Conservation (phyloP, 1,140 invertebrate genomes). For the Vollenhovia emeryi region DNA sequence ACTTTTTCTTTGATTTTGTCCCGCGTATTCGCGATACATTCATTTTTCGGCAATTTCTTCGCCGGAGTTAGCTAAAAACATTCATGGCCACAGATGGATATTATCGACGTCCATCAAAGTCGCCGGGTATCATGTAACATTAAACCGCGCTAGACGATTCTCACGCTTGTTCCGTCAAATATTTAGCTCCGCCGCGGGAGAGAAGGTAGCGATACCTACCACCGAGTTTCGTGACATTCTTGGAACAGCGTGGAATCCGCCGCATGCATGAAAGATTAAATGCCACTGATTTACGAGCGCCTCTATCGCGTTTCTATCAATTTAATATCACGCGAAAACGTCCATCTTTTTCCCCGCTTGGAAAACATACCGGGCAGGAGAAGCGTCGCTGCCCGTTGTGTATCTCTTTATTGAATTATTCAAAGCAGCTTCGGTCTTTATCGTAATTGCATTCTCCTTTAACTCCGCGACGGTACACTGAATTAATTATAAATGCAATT, state of each 20-base stretch:
- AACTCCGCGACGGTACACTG: constrained; percentile 18
- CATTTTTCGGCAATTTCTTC: not conserved
- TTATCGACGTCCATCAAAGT: constrained; percentile 48
- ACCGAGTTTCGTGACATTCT: constrained; percentile 39
- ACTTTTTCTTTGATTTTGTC: not conserved
- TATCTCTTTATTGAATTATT: constrained; percentile 53
- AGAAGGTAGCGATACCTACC: not conserved
- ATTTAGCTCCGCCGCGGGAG: constrained; percentile 6
- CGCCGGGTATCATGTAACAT: constrained; percentile 17
- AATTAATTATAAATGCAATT: constrained; percentile 53
- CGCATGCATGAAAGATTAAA: constrained; percentile 40
- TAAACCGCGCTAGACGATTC: constrained; percentile 38
- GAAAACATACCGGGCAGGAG: not conserved
- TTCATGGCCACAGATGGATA: constrained; percentile 29
- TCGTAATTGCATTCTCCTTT: constrained; percentile 55
- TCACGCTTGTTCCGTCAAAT: constrained; percentile 46
- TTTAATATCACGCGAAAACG: constrained; percentile 47
- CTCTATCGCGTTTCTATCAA: constrained; percentile 41
- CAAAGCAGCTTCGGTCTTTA: constrained; percentile 48
- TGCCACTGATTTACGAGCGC: constrained; percentile 42
- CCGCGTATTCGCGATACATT: not conserved
- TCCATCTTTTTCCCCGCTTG: constrained; percentile 17
- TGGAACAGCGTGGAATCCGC: constrained; percentile 19
- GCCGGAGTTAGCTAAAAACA: constrained; percentile 13
- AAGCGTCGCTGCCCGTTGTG: constrained; percentile 5